These are phyloP conservation scores for Acanthopleura granulata DNA, from an alignment of 2,888 invertebrate genomes.

Conservation along the genomic window DNA sequence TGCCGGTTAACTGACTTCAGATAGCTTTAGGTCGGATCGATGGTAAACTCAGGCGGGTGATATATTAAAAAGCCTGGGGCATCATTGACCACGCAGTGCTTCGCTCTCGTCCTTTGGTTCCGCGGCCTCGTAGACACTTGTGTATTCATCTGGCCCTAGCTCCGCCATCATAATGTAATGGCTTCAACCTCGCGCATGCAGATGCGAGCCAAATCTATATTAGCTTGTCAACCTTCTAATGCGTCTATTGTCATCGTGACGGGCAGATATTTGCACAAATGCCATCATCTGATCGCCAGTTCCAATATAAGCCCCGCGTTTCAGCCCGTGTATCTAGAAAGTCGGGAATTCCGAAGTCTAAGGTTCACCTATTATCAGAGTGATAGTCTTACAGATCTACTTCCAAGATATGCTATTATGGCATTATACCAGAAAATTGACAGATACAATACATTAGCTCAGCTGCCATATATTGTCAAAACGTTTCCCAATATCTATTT, in stretches of 20 bases:
- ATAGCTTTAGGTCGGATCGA: too few relatives aligned
- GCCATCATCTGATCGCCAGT: neutral
- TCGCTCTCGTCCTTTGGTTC: neutral
- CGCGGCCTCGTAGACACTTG: neutral
- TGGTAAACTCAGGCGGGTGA: too few relatives aligned
- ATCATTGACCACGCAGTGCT: too few relatives aligned
- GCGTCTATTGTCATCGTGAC: conserved; percentile 8
- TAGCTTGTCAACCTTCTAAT: conserved; percentile 5
- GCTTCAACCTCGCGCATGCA: neutral
- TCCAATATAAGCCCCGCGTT: neutral
- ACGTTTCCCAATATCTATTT: neutral
- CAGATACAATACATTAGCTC: neutral
- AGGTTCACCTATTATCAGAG: neutral
- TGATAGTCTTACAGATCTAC: neutral
- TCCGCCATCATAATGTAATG: neutral
- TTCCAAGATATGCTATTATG: neutral
- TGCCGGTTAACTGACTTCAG: too few relatives aligned
- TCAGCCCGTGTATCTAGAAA: too few relatives aligned
- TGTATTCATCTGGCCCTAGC: neutral
- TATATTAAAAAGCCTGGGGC: too few relatives aligned
- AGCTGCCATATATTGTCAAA: neutral
- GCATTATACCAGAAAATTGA: conserved; percentile 4
- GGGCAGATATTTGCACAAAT: conserved; percentile 7
- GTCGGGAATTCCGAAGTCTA: neutral
- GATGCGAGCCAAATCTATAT: neutral